Percentiles rank a stretch among this genome's conserved stretches.
Conservation (phyloP, 2,797 vertebrate species). For the Acanthiza pusilla region DNA sequence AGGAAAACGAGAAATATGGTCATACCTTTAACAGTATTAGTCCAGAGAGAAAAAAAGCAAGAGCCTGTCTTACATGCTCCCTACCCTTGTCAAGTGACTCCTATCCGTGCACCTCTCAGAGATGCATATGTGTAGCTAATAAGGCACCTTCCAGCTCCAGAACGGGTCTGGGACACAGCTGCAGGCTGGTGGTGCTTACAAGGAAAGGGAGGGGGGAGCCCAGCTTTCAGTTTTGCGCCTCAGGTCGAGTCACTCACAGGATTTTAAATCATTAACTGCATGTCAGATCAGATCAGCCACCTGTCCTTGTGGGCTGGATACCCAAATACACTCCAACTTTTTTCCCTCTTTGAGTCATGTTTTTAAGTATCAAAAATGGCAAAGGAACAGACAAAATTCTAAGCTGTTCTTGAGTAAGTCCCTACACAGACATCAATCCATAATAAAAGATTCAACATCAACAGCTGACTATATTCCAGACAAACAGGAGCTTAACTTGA, state of each 20-base stretch:
- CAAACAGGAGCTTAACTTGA: neutral
- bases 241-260: neutral
- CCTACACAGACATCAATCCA: neutral
- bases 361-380: neutral
- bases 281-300: neutral
- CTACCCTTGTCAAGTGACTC: neutral
- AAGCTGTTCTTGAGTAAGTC: neutral
- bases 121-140: neutral
- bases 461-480: neutral
- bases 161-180: neutral
- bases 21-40: neutral
- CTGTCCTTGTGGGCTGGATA: neutral
- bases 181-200: neutral
- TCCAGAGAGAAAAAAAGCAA: neutral
- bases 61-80: neutral
- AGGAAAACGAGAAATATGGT: neutral
- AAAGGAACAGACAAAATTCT: neutral
- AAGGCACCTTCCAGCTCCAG: rapidly evolving
- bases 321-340: neutral
- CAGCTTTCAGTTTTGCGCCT: neutral
- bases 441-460: neutral
- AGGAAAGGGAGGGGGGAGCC: neutral
- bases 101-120: rapidly evolving
- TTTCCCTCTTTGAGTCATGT: neutral
- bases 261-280: neutral